phyloP scores from a whole-genome alignment of 2,888 invertebrate genomes.

The Sinelater perroti region DNA sequence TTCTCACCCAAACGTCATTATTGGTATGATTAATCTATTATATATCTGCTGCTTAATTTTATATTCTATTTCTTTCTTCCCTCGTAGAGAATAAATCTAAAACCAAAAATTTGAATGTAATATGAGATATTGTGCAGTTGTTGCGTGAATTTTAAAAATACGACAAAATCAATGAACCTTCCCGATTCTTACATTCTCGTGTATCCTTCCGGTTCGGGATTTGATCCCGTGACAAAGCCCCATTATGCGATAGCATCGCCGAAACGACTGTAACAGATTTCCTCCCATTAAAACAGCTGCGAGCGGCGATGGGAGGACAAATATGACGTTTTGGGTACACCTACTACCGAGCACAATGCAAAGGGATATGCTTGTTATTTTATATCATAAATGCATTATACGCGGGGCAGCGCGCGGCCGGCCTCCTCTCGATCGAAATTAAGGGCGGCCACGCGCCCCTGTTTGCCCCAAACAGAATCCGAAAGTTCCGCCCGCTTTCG shows the following conservation, averaged over 20 bases:
- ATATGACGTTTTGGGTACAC: constrained; percentile 23
- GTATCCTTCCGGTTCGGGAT: constrained; percentile 7
- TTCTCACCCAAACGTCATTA: no score
- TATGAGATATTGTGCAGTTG: no score
- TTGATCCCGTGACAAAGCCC: not conserved
- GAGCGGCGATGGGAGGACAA: constrained; percentile 15
- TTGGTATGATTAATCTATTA: no score
- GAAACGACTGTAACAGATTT: constrained; percentile 12
- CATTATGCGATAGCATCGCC: not conserved
- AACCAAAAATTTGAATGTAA: no score
- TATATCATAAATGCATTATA: constrained; percentile 34
- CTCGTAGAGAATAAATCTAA: no score
- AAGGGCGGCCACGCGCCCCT: constrained; percentile 43
- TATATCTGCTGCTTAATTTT: no score
- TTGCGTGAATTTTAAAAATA: no score
- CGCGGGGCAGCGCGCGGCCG: constrained; percentile 21
- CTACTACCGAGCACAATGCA: constrained; percentile 23
- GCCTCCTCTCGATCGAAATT: constrained; percentile 29
- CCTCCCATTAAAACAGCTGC: constrained; percentile 20
- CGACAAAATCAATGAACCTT: no score
- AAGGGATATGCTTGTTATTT: constrained; percentile 35
- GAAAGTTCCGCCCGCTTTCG: constrained; percentile 36
- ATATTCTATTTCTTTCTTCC: no score
- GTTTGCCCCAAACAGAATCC: constrained; percentile 44
- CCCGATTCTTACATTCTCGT: no score